Percentiles rank a stretch among this genome's conserved stretches.
phyloP scores from a whole-genome alignment of 2,113 vertebrate genomes.

The Leptobrachium ailaonicum region DNA sequence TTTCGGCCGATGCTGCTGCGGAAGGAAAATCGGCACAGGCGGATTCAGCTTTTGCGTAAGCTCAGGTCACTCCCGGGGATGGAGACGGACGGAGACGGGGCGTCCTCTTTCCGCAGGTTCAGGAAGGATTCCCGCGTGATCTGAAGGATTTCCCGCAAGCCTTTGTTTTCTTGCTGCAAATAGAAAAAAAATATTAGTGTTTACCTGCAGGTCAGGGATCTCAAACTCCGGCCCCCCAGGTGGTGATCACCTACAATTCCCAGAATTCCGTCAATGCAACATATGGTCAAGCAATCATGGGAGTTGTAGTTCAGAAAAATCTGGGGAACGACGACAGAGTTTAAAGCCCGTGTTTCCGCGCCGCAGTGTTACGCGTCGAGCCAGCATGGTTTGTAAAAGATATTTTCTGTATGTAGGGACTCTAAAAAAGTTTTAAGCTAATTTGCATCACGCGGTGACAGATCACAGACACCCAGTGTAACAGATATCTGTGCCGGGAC shows the following conservation, averaged over 20 bases:
- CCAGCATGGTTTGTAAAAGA: too few relatives aligned
- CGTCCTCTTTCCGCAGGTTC: constrained; percentile 86
- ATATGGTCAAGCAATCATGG: too few relatives aligned
- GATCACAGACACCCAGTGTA: too few relatives aligned
- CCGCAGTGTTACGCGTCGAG: too few relatives aligned
- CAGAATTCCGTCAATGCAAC: too few relatives aligned
- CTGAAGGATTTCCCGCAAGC: constrained; percentile 90
- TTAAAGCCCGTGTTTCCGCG: too few relatives aligned
- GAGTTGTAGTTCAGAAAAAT: neutral
- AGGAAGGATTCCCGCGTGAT: constrained; percentile 94
- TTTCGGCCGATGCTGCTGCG: too few relatives aligned
- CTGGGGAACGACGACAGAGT: too few relatives aligned
- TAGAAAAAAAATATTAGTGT: constrained; percentile 2
- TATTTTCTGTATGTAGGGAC: too few relatives aligned
- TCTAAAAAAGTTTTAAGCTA: too few relatives aligned
- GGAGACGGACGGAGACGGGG: constrained; percentile 80
- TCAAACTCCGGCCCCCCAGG: neutral
- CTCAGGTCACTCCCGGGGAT: constrained; percentile 85
- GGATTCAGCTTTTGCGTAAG: constrained; percentile 83
- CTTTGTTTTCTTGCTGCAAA: constrained; percentile 84
- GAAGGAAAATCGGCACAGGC: neutral
- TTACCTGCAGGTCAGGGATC: neutral
- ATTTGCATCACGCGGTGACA: too few relatives aligned
- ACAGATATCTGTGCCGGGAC: too few relatives aligned
- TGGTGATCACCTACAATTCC: neutral